phyloP scores from a whole-genome alignment of 2,113 vertebrate species.

The Brevimyrus niger region DNA sequence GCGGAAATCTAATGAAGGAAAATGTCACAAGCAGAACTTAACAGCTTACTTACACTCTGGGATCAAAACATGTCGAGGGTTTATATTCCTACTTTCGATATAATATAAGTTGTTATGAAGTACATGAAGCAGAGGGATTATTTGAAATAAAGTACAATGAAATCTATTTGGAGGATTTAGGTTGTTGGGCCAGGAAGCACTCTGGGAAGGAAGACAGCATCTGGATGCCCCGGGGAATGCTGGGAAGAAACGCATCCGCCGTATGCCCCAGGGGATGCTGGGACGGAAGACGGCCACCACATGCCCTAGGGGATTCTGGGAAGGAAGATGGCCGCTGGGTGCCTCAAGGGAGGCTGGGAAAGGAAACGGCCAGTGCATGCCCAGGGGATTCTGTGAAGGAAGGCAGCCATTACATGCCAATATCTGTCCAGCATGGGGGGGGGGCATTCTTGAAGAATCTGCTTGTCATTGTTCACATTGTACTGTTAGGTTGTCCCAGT shows the following conservation, averaged over 20 bases:
- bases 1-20: background rate
- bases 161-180: background rate
- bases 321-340: background rate
- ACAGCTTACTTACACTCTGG: background rate
- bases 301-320: slow-evolving; percentile 15
- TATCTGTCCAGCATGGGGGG: slow-evolving; percentile 56
- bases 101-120: background rate
- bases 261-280: background rate
- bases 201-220: background rate
- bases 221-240: background rate
- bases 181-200: background rate
- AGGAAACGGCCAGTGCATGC: background rate
- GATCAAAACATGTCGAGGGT: background rate
- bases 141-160: background rate
- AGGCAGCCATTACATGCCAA: slow-evolving; percentile 25
- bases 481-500: background rate
- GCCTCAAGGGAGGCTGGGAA: background rate
- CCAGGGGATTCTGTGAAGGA: background rate
- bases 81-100: background rate
- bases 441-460: slow-evolving; percentile 60
- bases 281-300: background rate
- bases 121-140: background rate
- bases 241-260: background rate
- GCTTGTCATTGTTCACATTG: slow-evolving; percentile 29
- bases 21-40: background rate